phyloP scores from a whole-genome alignment of 2,888 invertebrate genomes.

The Himalopsyche anomala region DNA sequence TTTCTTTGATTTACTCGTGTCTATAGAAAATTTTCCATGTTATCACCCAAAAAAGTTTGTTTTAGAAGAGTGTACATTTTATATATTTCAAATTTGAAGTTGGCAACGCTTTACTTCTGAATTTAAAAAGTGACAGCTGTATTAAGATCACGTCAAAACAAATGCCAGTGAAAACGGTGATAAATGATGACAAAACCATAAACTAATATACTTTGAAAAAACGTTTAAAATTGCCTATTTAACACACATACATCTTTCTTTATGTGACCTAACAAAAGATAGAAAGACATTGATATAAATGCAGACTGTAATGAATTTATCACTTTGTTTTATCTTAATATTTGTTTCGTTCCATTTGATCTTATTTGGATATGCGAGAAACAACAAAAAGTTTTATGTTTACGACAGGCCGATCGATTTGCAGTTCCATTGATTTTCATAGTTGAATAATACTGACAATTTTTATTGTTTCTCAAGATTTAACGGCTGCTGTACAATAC shows the following conservation, averaged over 20 bases:
- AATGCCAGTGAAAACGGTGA: not conserved
- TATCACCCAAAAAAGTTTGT: no score
- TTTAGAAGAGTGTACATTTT: no score
- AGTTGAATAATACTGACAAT: conserved; percentile 47
- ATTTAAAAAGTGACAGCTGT: not conserved
- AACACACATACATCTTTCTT: conserved; percentile 52
- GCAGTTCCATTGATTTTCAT: conserved; percentile 50
- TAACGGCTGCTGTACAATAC: conserved; percentile 47
- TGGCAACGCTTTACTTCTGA: not conserved
- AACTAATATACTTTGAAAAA: no score
- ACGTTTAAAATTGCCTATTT: conserved; percentile 16
- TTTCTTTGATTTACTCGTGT: no score
- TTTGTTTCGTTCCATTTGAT: conserved; percentile 50
- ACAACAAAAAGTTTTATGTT: conserved; percentile 41
- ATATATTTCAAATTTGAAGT: not conserved
- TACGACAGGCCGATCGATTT: conserved; percentile 27
- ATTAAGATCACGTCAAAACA: not conserved
- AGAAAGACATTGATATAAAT: conserved; percentile 52
- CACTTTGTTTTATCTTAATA: conserved; percentile 56
- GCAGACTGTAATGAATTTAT: conserved; percentile 52
- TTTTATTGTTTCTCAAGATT: conserved; percentile 53
- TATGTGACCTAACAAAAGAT: conserved; percentile 57
- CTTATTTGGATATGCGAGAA: conserved; percentile 51
- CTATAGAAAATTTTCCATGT: no score
- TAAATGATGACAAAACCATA: not conserved